Evolutionary conservation across 2,888 invertebrate species (phyloP).

Genomic region (Rhyacophila evoluta): DNA sequence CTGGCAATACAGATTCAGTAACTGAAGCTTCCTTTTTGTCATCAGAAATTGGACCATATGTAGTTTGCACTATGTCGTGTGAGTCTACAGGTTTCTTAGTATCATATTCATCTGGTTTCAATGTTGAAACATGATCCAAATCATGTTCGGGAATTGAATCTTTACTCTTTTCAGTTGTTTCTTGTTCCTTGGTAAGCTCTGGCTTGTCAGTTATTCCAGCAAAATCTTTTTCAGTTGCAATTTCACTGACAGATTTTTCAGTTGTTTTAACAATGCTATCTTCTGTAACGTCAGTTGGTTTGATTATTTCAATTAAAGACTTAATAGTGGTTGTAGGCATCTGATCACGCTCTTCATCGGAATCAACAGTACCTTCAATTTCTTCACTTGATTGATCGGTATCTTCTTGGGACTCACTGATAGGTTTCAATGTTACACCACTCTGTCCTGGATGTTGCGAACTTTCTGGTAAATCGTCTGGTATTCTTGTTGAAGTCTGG

Average conservation of each 20-base stretch:
- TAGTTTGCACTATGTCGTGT: slow-evolving; percentile 25
- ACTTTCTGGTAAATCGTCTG: background rate
- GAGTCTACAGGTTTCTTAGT: background rate
- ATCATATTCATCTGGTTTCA: slow-evolving; percentile 39
- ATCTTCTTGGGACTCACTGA: background rate
- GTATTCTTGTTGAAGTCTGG: background rate
- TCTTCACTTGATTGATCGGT: slow-evolving; percentile 35
- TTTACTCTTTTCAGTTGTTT: background rate
- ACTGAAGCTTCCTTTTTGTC: slow-evolving; percentile 6
- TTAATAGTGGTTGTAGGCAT: slow-evolving; percentile 23
- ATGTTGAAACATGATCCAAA: slow-evolving; percentile 33
- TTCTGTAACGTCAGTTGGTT: background rate
- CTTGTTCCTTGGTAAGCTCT: slow-evolving; percentile 28
- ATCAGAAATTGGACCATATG: slow-evolving; percentile 9
- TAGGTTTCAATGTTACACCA: slow-evolving; percentile 20
- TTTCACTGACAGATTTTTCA: slow-evolving; percentile 39
- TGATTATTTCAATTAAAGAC: background rate
- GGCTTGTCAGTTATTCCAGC: slow-evolving; percentile 41
- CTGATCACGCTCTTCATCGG: slow-evolving; percentile 36
- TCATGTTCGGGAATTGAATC: slow-evolving; percentile 9
- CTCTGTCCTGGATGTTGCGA: background rate
- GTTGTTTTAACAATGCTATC: slow-evolving; percentile 25
- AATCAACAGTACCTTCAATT: background rate
- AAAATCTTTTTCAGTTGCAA: background rate
- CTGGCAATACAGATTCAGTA: slow-evolving; percentile 27